Conservation (phyloP, 1,140 invertebrate species). For the Drosophila gunungcola region DNA sequence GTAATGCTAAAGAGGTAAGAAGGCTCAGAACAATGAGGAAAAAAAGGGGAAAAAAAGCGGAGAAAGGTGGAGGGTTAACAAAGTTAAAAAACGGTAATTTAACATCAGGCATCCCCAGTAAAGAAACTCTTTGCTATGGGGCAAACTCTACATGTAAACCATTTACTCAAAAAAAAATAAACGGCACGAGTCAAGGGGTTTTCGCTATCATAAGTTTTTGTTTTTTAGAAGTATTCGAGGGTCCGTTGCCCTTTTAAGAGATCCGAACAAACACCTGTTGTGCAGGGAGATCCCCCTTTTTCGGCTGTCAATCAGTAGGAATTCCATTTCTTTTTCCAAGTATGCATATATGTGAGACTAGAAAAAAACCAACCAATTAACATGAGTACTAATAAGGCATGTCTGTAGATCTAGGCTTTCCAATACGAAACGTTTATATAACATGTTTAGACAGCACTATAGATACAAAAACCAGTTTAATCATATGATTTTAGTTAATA, state of each 20-base stretch:
- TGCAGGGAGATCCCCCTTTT: conserved; percentile 8
- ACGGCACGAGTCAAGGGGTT: conserved; percentile 22
- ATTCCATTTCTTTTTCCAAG: neutral
- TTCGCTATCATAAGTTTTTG: neutral
- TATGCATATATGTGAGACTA: neutral
- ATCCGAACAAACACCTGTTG: conserved; percentile 33
- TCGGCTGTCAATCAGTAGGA: conserved; percentile 13
- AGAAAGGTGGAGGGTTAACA: conserved; percentile 36
- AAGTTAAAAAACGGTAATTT: conserved; percentile 54
- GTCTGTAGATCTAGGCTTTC: too few species aligned
- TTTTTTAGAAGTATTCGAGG: conserved; percentile 6
- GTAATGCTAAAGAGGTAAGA: conserved; percentile 18
- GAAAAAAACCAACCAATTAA: neutral
- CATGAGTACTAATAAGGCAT: too few species aligned
- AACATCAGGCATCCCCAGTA: conserved; percentile 24
- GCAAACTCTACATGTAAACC: neutral
- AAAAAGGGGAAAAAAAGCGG: neutral
- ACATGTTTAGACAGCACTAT: too few species aligned
- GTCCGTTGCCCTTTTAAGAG: conserved; percentile 21
- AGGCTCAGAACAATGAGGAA: conserved; percentile 5
- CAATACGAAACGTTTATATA: too few species aligned
- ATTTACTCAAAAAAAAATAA: conserved; percentile 15
- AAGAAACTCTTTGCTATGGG: conserved; percentile 10
- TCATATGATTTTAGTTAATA: too few species aligned
- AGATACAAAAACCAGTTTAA: too few species aligned